phyloP scores from a whole-genome alignment of 2,797 vertebrate species.

The Nannoperca obscura region DNA sequence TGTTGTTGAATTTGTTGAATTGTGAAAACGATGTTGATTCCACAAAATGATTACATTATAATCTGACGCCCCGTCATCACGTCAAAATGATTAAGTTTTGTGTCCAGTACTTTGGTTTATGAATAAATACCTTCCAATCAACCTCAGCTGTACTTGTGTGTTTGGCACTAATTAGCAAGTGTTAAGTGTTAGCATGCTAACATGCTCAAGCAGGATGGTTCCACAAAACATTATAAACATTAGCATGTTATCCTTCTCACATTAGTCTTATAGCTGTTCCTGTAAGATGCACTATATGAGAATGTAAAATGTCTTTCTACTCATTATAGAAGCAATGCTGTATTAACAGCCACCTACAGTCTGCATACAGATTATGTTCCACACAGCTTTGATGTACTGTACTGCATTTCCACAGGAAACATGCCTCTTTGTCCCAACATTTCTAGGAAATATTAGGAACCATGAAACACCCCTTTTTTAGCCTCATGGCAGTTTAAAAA shows the following conservation, averaged over 20 bases:
- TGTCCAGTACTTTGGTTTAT: too few species aligned
- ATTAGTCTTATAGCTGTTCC: neutral
- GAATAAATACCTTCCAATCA: too few species aligned
- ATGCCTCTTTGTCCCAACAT: neutral
- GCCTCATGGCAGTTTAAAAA: too few species aligned
- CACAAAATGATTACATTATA: too few species aligned
- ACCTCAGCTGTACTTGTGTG: too few species aligned
- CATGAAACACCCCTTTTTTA: neutral
- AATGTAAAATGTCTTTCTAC: neutral
- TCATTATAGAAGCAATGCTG: too few species aligned
- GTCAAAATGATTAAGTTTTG: too few species aligned
- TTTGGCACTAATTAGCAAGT: too few species aligned
- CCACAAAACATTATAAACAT: neutral
- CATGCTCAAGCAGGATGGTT: neutral
- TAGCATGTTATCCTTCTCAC: neutral
- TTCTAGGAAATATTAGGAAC: neutral
- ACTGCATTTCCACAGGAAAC: too few species aligned
- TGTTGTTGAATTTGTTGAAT: too few species aligned
- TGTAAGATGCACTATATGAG: neutral
- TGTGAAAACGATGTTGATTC: too few species aligned
- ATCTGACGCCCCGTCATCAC: too few species aligned
- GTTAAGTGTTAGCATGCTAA: neutral
- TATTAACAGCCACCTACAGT: neutral
- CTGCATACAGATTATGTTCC: neutral
- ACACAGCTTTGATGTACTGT: neutral